phyloP scores from a whole-genome alignment of 2,797 vertebrate species.

The Lacerta bilineata region DNA sequence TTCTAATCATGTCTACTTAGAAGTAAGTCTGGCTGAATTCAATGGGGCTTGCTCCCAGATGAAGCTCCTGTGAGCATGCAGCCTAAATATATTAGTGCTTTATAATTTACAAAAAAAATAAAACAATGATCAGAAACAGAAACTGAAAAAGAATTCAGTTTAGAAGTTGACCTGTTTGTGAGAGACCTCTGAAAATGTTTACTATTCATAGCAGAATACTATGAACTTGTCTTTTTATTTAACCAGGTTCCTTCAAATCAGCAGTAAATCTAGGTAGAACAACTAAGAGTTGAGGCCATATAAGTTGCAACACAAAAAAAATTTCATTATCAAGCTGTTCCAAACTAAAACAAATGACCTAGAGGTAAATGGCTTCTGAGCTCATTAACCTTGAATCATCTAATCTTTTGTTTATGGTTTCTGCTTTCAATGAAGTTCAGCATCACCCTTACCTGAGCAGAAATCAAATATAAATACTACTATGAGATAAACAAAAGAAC shows the following conservation, averaged over 20 bases:
- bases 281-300: background rate
- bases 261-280: too few species aligned
- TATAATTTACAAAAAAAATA: background rate
- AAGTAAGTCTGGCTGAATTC: too few species aligned
- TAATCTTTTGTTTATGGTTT: background rate
- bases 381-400: background rate
- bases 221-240: too few species aligned
- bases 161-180: too few species aligned
- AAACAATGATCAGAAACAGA: background rate
- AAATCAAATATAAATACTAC: slow-evolving; percentile 40
- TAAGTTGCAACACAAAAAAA: slow-evolving; percentile 15
- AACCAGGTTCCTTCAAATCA: too few species aligned
- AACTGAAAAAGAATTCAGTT: background rate
- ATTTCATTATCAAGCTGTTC: background rate
- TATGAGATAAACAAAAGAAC: slow-evolving; percentile 32
- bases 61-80: background rate
- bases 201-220: too few species aligned
- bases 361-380: background rate
- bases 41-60: background rate
- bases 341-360: slow-evolving; percentile 14
- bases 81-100: background rate
- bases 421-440: slow-evolving; percentile 9
- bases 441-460: slow-evolving; percentile 1
- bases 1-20: too few species aligned
- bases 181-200: too few species aligned